Base-by-base conservation (phyloP, 2,113 vertebrate genomes). In the Chionis minor region DNA sequence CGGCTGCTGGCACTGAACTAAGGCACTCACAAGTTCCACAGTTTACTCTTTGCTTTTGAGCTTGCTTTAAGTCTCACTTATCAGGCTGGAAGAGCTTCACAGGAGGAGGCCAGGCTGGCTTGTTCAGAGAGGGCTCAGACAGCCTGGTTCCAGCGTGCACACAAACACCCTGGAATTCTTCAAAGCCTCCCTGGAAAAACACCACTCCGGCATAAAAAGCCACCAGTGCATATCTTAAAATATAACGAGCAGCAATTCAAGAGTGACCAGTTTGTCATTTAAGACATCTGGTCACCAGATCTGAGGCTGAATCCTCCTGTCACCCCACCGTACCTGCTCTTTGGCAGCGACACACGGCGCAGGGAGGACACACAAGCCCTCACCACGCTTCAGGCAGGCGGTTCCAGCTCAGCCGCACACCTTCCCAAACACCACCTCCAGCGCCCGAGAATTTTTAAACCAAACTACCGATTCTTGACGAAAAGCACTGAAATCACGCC, bases 261-360 rank as follows among this genome's bases (percentile, higher is more conserved):
- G 40, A 55, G 51, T 4, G 1, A 47, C 13, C 9, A 4, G 45
- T 49, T 8, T 8, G 8, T n/a, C 51, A 32, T 24, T 78, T 28
- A 28, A 63, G 44, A 49, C 8, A 2, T 7, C 23, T 2, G 8
- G n/a, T 23, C 14, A 27, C 49, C 9, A 6, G 44, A 32, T 35
- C 9, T 52, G 35, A 27, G 78, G 70, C 10, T 9, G 61, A 40
- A 58, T 52, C 27, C 42, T 70, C 22, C 28, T 2, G 16, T 66
- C 24, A 52, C 19, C 11, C 28, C n/a, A 22, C 18, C 3, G 17
- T 6, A 47, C 23, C 30, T 2, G 3, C 18, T 62, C 59, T 51
- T 14, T 0, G 0, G 15, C 59, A 30, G 54, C 21, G 7, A 62
- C 32, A n/a, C 7, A 21, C 2, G 1, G 20, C 4, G 2, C 11